Evolutionary conservation across 2,113 vertebrate species (phyloP), one percentile per base, ranked within the genome.

Genomic region (Plotosus lineatus): DNA sequence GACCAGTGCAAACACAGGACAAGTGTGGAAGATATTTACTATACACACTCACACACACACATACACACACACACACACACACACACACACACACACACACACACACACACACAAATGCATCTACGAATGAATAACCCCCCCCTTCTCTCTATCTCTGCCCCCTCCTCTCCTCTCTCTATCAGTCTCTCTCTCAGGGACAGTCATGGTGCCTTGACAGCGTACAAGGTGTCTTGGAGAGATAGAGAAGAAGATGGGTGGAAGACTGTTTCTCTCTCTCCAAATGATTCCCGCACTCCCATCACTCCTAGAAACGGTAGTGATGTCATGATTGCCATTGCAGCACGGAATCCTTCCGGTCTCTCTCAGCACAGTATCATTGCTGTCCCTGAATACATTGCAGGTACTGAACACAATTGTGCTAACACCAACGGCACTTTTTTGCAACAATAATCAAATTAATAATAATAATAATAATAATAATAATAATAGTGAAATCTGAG

Each of bases 21-120:
- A 56, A 40, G 40, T 92, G 58, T 94, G 93, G 93, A 94, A 92
- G 89, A 93, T 94, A 68, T 55, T 71, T 58, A 40, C 69, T n/a
- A n/a, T n/a, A 51, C 1, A 58, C 28, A 15, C 51, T n/a, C 81
- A 42, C 31, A 66, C 55, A 33, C 50, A 40, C 40, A 58, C 53
- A 31, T 33, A 53, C 53, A 38, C 21, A 40, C 40, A 42, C 65
- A 50, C 21, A 33, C 55, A 23, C 21, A 23, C 71, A 69, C 26
- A 48, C 44, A 55, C 31, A 51, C 58, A 19, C n/a, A 38, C 42
- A 36, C 40, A 26, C 51, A 5, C 77, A 51, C 63, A 60, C 55
- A 12, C n/a, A 44, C 46, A 12, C 28, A 0, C n/a, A n/a, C n/a
- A n/a, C n/a, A n/a, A n/a, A n/a, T n/a, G n/a, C n/a, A n/a, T n/a